A percentile compares a stretch with the other conserved stretches of the same genome.
phyloP scores from a whole-genome alignment of 2,797 vertebrate genomes.

The Carapus acus region DNA sequence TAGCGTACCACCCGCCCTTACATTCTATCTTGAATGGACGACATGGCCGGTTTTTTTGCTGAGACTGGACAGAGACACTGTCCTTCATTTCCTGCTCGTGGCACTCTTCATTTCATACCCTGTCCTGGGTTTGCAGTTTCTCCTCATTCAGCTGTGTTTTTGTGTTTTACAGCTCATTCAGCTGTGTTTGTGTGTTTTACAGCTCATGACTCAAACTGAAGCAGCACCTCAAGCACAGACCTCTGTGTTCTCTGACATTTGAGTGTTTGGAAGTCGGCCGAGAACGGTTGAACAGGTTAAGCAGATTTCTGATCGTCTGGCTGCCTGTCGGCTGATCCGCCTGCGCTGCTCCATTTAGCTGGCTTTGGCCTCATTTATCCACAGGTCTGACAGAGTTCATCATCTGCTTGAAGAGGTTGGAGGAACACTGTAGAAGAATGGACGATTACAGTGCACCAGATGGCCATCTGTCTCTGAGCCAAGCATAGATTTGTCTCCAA shows the following conservation, averaged over 20 bases:
- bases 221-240: neutral
- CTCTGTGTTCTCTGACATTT: neutral
- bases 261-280: conserved; percentile 8
- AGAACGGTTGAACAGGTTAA: conserved; percentile 4
- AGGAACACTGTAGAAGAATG: conserved; percentile 41
- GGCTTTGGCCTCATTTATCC: conserved; percentile 47
- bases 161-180: conserved; percentile 33
- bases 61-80: neutral
- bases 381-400: conserved; percentile 53
- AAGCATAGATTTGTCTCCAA: conserved; percentile 76
- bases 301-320: conserved; percentile 40
- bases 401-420: conserved; percentile 60
- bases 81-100: conserved; percentile 7
- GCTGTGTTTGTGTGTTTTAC: conserved; percentile 28
- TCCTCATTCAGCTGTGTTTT: conserved; percentile 17
- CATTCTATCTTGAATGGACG: conserved; percentile 6
- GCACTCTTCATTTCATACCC: conserved; percentile 17
- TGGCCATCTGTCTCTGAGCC: conserved; percentile 72
- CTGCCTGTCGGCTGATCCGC: conserved; percentile 6
- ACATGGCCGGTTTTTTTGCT: neutral
- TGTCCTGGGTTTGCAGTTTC: conserved; percentile 3
- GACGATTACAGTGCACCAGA: conserved; percentile 67
- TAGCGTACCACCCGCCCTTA: conserved; percentile 3
- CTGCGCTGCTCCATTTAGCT: conserved; percentile 17
- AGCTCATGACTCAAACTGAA: conserved; percentile 6